A percentile compares a stretch with the other conserved stretches of the same genome.
Conservation (phyloP, 2,888 invertebrate genomes). For the Hoplodrina blanda region DNA sequence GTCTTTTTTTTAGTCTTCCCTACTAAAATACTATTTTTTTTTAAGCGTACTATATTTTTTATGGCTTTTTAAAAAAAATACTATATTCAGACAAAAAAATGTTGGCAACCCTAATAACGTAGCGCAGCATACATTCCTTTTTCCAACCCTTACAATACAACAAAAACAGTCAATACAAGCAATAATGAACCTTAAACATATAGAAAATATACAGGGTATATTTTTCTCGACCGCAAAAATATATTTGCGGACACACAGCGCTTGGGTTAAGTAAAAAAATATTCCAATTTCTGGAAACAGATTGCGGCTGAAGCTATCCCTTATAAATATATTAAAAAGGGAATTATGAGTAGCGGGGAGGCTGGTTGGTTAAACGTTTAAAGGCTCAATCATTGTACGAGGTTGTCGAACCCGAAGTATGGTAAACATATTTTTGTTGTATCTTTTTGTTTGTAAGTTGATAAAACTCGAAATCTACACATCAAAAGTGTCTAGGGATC, state of each 20-base stretch:
- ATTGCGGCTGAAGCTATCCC: slow-evolving; percentile 52
- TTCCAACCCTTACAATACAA: slow-evolving; percentile 6
- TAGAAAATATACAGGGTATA: neutral
- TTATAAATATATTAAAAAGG: slow-evolving; percentile 63
- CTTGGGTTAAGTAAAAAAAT: slow-evolving; percentile 55
- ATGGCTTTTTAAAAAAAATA: too few relatives aligned
- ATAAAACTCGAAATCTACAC: neutral
- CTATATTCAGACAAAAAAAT: too few relatives aligned
- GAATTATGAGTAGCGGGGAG: slow-evolving; percentile 50
- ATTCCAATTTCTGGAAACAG: slow-evolving; percentile 59
- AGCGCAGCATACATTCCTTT: slow-evolving; percentile 45
- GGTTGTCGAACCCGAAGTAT: slow-evolving; percentile 14
- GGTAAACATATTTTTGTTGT: slow-evolving; percentile 21
- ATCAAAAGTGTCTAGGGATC: too few relatives aligned
- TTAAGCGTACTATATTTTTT: too few relatives aligned
- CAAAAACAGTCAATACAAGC: neutral
- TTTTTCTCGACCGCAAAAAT: neutral
- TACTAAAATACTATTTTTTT: too few relatives aligned
- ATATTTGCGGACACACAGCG: slow-evolving; percentile 14
- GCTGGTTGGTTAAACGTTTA: slow-evolving; percentile 34
- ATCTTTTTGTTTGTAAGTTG: neutral
- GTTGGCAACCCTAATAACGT: too few relatives aligned
- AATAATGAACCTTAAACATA: slow-evolving; percentile 5
- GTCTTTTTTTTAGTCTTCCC: too few relatives aligned
- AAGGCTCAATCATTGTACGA: slow-evolving; percentile 20